These are phyloP conservation scores for Aromia moschata DNA, from an alignment of 2,888 invertebrate genomes.

Conservation along the genomic window DNA sequence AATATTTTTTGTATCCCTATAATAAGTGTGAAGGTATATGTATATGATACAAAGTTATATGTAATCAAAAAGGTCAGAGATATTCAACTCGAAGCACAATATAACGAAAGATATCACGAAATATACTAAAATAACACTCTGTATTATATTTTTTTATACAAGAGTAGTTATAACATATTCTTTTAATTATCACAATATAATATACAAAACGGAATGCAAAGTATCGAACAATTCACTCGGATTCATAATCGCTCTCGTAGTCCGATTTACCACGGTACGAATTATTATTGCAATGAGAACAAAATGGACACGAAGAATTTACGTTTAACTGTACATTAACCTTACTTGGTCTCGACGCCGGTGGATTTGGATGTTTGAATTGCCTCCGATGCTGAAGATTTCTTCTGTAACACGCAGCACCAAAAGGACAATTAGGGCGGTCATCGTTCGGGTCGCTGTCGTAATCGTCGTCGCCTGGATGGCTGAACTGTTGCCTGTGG, in stretches of 20 bases:
- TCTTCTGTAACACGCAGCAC: conserved; percentile 67
- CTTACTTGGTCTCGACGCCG: conserved; percentile 44
- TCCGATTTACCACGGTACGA: conserved; percentile 33
- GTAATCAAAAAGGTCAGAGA: no score
- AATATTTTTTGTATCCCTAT: no score
- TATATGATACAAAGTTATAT: no score
- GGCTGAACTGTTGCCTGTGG: conserved; percentile 70
- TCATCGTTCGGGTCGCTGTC: conserved; percentile 58
- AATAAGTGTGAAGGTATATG: no score
- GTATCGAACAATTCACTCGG: neutral
- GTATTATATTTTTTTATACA: no score
- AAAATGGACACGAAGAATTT: conserved; percentile 33
- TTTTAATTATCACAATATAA: neutral
- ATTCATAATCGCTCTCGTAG: conserved; percentile 32
- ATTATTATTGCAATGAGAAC: conserved; percentile 40
- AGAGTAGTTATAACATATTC: no score
- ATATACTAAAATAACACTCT: no score
- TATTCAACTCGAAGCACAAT: no score
- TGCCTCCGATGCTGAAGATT: conserved; percentile 68
- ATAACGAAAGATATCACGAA: no score
- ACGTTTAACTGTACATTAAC: conserved; percentile 31
- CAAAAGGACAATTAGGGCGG: conserved; percentile 69
- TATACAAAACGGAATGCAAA: neutral
- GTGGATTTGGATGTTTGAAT: conserved; percentile 62
- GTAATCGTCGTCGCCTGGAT: conserved; percentile 73